These are phyloP conservation scores for Scytalopus superciliaris DNA, from an alignment of 2,113 vertebrate genomes.

Conservation along the genomic window DNA sequence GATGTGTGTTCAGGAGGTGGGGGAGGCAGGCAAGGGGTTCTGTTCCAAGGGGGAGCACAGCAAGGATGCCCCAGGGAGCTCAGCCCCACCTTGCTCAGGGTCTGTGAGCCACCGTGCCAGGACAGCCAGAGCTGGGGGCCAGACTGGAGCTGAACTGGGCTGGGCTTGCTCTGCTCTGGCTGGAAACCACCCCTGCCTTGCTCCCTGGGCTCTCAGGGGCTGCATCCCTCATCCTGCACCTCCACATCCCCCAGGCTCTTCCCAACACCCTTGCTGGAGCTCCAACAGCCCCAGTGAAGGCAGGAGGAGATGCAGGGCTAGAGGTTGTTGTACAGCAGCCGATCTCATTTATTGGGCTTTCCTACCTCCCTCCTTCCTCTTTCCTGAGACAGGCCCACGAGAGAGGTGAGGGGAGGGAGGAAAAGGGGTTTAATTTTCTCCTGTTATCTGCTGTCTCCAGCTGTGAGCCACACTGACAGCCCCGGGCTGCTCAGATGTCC, in stretches of 20 bases:
- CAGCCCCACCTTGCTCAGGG: not conserved
- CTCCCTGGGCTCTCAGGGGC: not conserved
- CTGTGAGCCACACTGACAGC: not conserved
- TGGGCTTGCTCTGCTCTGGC: not conserved
- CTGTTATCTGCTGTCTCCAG: not conserved
- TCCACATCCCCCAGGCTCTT: not conserved
- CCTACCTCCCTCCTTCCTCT: not conserved
- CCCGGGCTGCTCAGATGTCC: not conserved
- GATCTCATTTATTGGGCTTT: not conserved
- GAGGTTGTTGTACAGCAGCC: not conserved
- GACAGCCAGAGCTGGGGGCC: not conserved
- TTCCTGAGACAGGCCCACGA: not conserved
- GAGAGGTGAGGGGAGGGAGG: not conserved
- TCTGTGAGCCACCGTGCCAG: not conserved
- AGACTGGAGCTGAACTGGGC: not conserved
- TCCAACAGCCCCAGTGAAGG: not conserved
- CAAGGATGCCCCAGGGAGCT: not conserved
- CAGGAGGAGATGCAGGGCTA: not conserved
- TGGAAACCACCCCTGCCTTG: not conserved
- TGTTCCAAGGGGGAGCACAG: not conserved
- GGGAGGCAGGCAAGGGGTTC: not conserved
- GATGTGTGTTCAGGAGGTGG: not conserved
- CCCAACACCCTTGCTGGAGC: not conserved
- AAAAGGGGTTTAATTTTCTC: not conserved
- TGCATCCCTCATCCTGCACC: not conserved